Percentiles rank a stretch among this genome's conserved stretches.
phyloP scores from a whole-genome alignment of 2,113 vertebrate species.

The Psittacula cyanocephala region DNA sequence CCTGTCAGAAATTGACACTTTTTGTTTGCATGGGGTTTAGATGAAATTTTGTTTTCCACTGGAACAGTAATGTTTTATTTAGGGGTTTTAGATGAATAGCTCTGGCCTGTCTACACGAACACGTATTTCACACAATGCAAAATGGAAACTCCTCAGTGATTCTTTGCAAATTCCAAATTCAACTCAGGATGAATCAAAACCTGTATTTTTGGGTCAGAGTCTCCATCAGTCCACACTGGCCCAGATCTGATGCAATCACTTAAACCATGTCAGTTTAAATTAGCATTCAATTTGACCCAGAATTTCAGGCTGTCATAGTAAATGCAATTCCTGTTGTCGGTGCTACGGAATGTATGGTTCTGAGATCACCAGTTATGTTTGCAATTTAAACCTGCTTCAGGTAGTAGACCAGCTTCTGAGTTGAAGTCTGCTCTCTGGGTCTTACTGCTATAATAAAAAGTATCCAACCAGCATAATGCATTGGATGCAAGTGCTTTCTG shows the following conservation, averaged over 20 bases:
- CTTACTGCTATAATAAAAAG: neutral
- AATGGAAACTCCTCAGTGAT: neutral
- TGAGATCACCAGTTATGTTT: neutral
- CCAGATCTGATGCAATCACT: neutral
- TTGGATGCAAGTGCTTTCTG: neutral
- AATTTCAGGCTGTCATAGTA: neutral
- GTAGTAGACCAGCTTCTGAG: neutral
- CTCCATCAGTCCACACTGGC: neutral
- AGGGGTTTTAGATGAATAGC: neutral
- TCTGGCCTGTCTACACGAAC: neutral
- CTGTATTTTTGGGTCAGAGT: neutral
- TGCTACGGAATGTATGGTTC: neutral
- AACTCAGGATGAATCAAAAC: neutral
- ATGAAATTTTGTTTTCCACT: conserved; percentile 4
- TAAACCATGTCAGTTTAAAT: neutral
- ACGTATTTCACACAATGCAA: neutral
- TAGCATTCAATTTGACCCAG: neutral
- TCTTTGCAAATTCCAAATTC: neutral
- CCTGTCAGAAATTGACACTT: conserved; percentile 26
- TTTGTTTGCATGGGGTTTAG: neutral
- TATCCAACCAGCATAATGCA: neutral
- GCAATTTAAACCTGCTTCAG: neutral
- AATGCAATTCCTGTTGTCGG: neutral
- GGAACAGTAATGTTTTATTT: conserved; percentile 22
- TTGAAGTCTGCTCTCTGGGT: neutral